Conservation (phyloP, 2,888 invertebrate species). For the Tiliacea citrago region DNA sequence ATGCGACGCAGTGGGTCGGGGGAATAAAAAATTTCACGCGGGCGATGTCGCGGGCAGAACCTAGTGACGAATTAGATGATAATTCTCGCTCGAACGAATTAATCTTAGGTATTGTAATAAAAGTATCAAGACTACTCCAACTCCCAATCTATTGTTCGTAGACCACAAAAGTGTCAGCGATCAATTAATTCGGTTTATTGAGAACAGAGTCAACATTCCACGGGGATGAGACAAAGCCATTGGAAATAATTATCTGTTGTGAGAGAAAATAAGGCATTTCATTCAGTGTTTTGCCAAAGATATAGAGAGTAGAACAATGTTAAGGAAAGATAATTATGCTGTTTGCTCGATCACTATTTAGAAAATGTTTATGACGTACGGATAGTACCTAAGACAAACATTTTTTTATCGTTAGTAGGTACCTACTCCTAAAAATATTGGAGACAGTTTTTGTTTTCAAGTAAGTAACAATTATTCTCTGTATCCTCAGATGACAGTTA, state of each 20-base stretch:
- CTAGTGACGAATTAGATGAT: no score
- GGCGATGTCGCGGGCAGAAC: no score
- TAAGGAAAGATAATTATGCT: background rate
- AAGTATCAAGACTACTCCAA: conserved; percentile 66
- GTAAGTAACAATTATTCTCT: background rate
- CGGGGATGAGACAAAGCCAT: conserved; percentile 67
- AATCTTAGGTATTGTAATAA: background rate
- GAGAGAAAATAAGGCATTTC: conserved; percentile 48
- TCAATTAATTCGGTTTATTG: conserved; percentile 77
- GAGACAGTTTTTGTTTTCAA: background rate
- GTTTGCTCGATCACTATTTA: background rate
- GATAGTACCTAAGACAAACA: background rate
- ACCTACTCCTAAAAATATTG: background rate
- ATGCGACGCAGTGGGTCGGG: no score
- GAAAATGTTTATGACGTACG: background rate
- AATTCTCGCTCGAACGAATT: background rate
- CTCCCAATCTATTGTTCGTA: conserved; percentile 63
- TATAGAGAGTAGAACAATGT: background rate
- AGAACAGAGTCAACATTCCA: conserved; percentile 66
- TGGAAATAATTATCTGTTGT: conserved; percentile 67
- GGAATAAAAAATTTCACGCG: no score
- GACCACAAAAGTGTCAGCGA: conserved; percentile 71
- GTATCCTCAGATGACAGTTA: background rate
- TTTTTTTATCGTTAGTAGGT: background rate
- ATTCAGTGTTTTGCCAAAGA: conserved; percentile 23